Percentiles rank a stretch among this genome's conserved stretches.
Evolutionary conservation across 92 coral and sea anemone genomes (phyloP).

Genomic region (Palythoa grandis): DNA sequence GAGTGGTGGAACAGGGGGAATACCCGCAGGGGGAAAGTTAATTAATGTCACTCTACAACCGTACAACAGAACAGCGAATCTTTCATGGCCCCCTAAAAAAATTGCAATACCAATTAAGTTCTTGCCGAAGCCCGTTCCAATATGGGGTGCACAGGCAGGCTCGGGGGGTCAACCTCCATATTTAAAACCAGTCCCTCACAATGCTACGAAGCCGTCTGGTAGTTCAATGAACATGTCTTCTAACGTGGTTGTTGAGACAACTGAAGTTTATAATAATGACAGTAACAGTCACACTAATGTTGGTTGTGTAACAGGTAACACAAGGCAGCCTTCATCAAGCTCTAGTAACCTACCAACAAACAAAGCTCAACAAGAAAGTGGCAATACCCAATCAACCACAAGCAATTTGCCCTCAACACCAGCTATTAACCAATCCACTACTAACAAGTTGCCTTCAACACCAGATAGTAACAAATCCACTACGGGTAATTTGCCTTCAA

Average conservation of each 20-base stretch:
- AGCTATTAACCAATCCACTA: neutral
- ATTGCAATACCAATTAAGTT: slow-evolving; percentile 36
- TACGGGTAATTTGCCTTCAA: neutral
- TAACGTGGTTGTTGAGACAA: slow-evolving; percentile 35
- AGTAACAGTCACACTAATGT: neutral
- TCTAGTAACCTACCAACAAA: neutral
- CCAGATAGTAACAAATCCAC: too few species aligned
- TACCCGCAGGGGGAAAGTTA: slow-evolving; percentile 15
- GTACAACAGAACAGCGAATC: slow-evolving; percentile 42
- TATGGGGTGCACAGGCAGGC: neutral
- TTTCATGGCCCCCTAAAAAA: slow-evolving; percentile 26
- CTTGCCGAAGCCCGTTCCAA: slow-evolving; percentile 35
- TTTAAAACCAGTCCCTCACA: slow-evolving; percentile 12
- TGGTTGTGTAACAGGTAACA: slow-evolving; percentile 38
- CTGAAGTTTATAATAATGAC: slow-evolving; percentile 9
- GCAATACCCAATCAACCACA: neutral
- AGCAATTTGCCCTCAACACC: neutral
- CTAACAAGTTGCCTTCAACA: too few species aligned
- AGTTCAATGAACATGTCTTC: neutral
- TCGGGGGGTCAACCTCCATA: slow-evolving; percentile 19
- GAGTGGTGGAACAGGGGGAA: slow-evolving; percentile 28
- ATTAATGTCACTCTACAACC: slow-evolving; percentile 42
- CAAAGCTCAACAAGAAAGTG: neutral
- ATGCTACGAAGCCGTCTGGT: slow-evolving; percentile 7
- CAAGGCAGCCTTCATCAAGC: slow-evolving; percentile 8